Percentiles rank a stretch among this genome's conserved stretches.
phyloP scores from a whole-genome alignment of 64 coral and sea anemone species.

The Astreopora myriophthalma region DNA sequence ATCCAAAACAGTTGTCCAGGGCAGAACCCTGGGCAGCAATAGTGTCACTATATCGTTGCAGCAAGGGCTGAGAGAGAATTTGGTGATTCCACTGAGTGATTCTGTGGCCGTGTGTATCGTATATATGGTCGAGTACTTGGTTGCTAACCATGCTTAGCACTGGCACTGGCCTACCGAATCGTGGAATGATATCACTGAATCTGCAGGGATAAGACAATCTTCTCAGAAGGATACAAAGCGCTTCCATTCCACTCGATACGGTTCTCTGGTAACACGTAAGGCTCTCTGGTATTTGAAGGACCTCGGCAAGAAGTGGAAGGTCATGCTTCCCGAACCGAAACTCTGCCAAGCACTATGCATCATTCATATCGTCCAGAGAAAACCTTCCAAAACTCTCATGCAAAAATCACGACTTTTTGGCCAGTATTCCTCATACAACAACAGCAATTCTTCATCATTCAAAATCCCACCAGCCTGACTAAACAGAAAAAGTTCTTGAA shows the following conservation, averaged over 20 bases:
- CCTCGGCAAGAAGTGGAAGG: constrained; percentile 10
- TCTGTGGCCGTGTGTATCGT: constrained; percentile 6
- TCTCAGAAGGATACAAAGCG: neutral
- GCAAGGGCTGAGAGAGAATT: neutral
- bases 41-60: constrained; percentile 16
- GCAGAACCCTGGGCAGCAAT: constrained; percentile 8
- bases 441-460: constrained; percentile 36
- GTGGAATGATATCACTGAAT: neutral
- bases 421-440: constrained; percentile 18
- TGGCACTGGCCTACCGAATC: constrained; percentile 28
- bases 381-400: constrained; percentile 24
- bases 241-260: neutral
- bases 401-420: constrained; percentile 33
- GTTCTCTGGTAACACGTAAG: neutral
- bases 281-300: neutral
- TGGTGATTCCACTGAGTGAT: neutral
- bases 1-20: constrained; percentile 33
- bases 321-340: constrained; percentile 23
- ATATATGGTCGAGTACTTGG: too few relatives aligned
- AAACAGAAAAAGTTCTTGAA: constrained; percentile 22
- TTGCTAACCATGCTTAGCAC: neutral
- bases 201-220: constrained; percentile 8
- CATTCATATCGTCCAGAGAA: constrained; percentile 28
- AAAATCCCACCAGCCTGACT: constrained; percentile 27
- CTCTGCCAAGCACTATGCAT: neutral